Base-by-base conservation (phyloP, 1,140 invertebrate species). In the Macrobrachium rosenbergii region DNA sequence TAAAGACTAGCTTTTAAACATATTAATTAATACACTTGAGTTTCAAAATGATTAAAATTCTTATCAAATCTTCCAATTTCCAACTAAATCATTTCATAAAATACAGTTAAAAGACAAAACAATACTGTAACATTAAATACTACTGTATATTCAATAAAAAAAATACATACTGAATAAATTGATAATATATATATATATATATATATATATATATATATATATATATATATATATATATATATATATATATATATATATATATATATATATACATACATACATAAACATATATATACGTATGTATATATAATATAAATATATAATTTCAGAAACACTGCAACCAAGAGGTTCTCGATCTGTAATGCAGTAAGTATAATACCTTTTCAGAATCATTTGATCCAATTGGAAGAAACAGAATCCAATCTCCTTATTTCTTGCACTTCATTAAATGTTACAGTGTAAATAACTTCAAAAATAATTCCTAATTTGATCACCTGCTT, bases 401-500 rank as follows among this genome's bases (percentile, higher is more conserved):
- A 58, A 28, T 23, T 28, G 23, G 23, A 72, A 72, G 23, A n/a
- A 72, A 72, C 23, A 28, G 37, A 72, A 69, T 16, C 37, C 69
- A 6, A 72, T 72, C 6, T 52, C 7, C 52, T 52, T 12, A 12
- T 52, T 52, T 52, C 52, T 52, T 12, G 52, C 52, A 52, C 52
- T 52, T 52, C 52, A 5, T 52, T 52, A 52, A 8, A 52, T 12
- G 52, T 52, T n/a, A 72, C 37, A 72, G 37, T 28, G 76, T 77
- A 84, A 78, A 84, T 59, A 43, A n/a, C 73, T 77, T 77, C 59
- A 77, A 84, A 76, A 67, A 78, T 77, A 64, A 84, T 67, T 84
- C 73, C 63, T 67, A 43, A 73, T 78, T 84, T 77, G 73, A 63
- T 84, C 83, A 84, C 75, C 73, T 84, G 58, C 69, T 84, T 84